Conservation (phyloP, 2,797 vertebrate genomes). For the Telmatherina bonti region DNA sequence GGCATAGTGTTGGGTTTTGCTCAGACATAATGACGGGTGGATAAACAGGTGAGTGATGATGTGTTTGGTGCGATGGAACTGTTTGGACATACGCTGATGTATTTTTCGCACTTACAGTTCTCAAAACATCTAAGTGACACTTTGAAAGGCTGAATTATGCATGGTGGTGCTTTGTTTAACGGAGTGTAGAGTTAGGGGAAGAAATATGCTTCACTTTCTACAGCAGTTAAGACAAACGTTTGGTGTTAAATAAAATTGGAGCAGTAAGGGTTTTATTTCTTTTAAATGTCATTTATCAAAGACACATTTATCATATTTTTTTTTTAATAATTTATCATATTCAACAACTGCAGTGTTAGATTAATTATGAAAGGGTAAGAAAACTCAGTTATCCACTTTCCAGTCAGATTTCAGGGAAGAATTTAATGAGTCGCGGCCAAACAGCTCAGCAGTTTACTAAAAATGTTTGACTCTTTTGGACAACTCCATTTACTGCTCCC, state of each 20-base stretch:
- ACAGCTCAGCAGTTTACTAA: not conserved
- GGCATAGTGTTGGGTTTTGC: constrained; percentile 13
- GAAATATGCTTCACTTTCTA: not conserved
- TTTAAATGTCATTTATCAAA: not conserved
- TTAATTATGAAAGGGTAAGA: constrained; percentile 12
- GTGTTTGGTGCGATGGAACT: constrained; percentile 4
- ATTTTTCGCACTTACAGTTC: constrained; percentile 2
- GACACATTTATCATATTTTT: too few species aligned
- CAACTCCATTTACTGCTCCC: not conserved
- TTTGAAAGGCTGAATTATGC: constrained; percentile 11
- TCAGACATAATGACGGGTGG: not conserved
- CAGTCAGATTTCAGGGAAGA: not conserved
- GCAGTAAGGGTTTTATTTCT: not conserved
- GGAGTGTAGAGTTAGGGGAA: not conserved
- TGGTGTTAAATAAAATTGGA: too few species aligned
- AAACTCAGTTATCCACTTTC: not conserved
- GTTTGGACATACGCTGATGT: not conserved
- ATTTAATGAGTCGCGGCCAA: not conserved
- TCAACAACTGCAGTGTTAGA: not conserved
- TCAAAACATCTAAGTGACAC: constrained; percentile 2
- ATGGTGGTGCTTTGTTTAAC: not conserved
- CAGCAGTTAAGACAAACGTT: not conserved
- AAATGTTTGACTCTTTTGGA: not conserved
- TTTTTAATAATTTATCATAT: not conserved
- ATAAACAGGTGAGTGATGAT: not conserved